Base-by-base conservation (phyloP, 1,140 invertebrate genomes). In the Atta cephalotes region DNA sequence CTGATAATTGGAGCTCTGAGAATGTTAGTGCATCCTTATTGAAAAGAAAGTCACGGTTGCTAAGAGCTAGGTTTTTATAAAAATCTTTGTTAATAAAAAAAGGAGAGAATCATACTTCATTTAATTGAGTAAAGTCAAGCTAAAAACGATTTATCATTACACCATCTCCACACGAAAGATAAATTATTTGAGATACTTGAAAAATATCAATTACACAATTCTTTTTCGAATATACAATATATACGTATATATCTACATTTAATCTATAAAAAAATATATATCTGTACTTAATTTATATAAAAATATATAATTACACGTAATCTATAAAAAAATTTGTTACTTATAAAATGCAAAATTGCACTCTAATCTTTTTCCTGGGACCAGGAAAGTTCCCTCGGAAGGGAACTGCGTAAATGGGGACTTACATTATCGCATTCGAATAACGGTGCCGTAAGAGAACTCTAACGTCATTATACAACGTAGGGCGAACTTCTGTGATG, bases 361-460 rank as follows among this genome's bases (percentile, higher is more conserved):
- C 65, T 65, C 7, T 49, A 21, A 45, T 45, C 21, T 16, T 70
- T 80, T 63, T 25, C 65, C 49, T 21, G 62, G n/a, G 78, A 56
- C 4, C 45, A 45, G 14, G 28, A 31, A 66, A 49, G 28, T 51
- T 56, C 53, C 31, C 66, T 66, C 49, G 78, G 60, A 79, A 49
- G 77, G 28, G 25, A 25, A 66, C 39, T 18, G 51, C 63, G 14
- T 58, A 71, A 81, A 81, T 56, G 78, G 49, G 51, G n/a, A 80
- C 49, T 80, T 35, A 70, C 49, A 25, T 70, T 70, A 80, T 79
- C 77, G 25, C 28, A 35, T 80, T 28, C 78, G 78, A 81, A 71
- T 81, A 81, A 81, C 78, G 78, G 65, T 81, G 18, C 31, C 31
- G 78, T 51, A 49, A 4, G 65, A 39, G 51, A 81, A 80, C 63